These are phyloP conservation scores for Euphonia xanthogaster DNA, from an alignment of 2,797 vertebrate species.

Conservation along the genomic window DNA sequence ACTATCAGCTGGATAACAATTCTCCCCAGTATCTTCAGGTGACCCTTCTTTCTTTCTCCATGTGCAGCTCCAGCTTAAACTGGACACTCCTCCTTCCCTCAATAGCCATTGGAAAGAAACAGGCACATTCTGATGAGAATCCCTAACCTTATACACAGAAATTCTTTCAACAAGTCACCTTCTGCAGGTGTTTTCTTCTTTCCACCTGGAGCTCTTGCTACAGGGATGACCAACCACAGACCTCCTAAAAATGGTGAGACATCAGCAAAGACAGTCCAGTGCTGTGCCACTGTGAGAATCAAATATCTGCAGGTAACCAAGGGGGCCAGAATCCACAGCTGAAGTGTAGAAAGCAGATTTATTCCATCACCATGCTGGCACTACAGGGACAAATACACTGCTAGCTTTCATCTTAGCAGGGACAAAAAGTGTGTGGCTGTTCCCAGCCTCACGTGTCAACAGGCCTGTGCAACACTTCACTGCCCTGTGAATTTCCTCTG, in stretches of 20 bases:
- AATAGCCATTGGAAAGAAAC: background rate
- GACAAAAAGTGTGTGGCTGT: background rate
- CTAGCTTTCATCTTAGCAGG: background rate
- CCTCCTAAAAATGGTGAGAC: background rate
- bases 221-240: background rate
- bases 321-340: background rate
- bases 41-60: background rate
- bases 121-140: background rate
- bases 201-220: background rate
- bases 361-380: background rate
- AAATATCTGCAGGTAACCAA: background rate
- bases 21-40: background rate
- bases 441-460: background rate
- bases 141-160: background rate
- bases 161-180: background rate
- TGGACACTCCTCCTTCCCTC: background rate
- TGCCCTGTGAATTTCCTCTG: background rate
- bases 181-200: background rate
- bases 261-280: background rate
- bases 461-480: background rate
- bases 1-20: background rate
- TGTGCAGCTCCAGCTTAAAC: accelerated
- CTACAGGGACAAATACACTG: background rate
- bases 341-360: background rate
- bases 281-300: background rate